Evolutionary conservation across 2,797 vertebrate genomes (phyloP), one percentile per base, ranked within the genome.

Genomic region (Delichon dasypus): DNA sequence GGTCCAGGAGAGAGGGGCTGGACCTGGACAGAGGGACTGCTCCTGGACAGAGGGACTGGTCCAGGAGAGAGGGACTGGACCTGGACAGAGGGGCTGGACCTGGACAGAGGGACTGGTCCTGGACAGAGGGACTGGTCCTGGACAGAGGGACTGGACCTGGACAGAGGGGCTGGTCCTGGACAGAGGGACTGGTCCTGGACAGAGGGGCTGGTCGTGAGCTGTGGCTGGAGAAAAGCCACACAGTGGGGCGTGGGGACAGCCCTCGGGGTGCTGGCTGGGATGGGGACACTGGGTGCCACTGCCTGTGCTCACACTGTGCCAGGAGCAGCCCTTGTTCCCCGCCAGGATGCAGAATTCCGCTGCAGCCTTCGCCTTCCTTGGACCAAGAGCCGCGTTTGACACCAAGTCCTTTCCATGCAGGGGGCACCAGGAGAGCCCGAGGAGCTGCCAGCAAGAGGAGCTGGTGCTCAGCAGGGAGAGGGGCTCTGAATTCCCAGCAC

Each of bases 401-500:
- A 11, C 8, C 22, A 8, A 48, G 16, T 15, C 51, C 32, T 68
- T 38, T 18, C 76, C 8, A 2, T 0, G 40, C 53, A 5, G n/a
- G 5, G 64, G 25, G 42, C 85, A 38, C 30, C 23, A 54, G 38
- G 25, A n/a, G 32, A 50, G 34, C 36, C 2, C 2, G 0, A 51
- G 44, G 8, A 29, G 6, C 25, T 16, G 19, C 30, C 38, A 23
- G 38, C 13, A 17, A 25, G 38, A 65, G 34, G 12, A 47, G 21
- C 22, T 0, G 2, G 22, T n/a, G 26, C 75, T 57, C 12, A 2
- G 5, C 3, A 3, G 27, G 32, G 26, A 51, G 10, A 45, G 34
- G 32, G 21, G 45, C 18, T 67, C 11, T 50, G 51, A 11, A 3
- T 6, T 38, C 29, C 26, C 60, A 48, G 34, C 32, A 17, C 38